phyloP scores from a whole-genome alignment of 2,113 vertebrate genomes.

The Austrofundulus limnaeus region DNA sequence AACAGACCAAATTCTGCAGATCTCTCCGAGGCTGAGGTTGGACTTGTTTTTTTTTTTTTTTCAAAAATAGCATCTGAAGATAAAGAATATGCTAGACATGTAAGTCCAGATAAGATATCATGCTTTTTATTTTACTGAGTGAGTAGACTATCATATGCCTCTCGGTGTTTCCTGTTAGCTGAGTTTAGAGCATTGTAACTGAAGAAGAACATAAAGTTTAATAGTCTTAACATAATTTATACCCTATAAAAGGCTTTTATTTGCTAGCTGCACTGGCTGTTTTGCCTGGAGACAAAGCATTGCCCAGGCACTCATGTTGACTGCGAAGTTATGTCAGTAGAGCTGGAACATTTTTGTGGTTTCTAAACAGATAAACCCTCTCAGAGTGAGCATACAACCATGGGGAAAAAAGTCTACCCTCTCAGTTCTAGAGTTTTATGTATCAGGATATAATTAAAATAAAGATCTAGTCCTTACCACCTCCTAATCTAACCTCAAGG shows the following conservation, averaged over 20 bases:
- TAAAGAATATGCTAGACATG: neutral
- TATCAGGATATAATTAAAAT: too few species aligned
- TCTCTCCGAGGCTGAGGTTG: slow-evolving; percentile 14
- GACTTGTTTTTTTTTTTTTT: slow-evolving; percentile 47
- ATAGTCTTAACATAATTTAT: slow-evolving; percentile 58
- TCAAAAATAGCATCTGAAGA: slow-evolving; percentile 4
- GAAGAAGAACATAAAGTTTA: slow-evolving; percentile 61
- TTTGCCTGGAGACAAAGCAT: slow-evolving; percentile 58
- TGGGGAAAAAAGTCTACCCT: too few species aligned
- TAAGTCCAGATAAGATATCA: neutral
- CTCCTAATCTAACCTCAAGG: too few species aligned
- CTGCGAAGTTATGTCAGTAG: slow-evolving; percentile 62
- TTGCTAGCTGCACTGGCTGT: slow-evolving; percentile 50
- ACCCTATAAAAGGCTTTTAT: slow-evolving; percentile 66
- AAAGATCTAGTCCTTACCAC: too few species aligned
- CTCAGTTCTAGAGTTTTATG: too few species aligned
- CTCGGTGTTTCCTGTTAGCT: slow-evolving; percentile 31
- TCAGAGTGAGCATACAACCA: slow-evolving; percentile 29
- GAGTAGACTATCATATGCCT: slow-evolving; percentile 26
- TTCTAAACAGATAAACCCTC: slow-evolving; percentile 45
- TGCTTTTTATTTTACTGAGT: slow-evolving; percentile 1
- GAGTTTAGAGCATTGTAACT: slow-evolving; percentile 40
- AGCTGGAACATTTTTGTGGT: slow-evolving; percentile 49
- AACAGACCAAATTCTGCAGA: slow-evolving; percentile 20
- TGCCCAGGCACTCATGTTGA: slow-evolving; percentile 50